Percentiles rank a stretch among this genome's conserved stretches.
These are phyloP conservation scores for Ladona fulva DNA, from an alignment of 1,140 invertebrate species.

Conservation along the genomic window DNA sequence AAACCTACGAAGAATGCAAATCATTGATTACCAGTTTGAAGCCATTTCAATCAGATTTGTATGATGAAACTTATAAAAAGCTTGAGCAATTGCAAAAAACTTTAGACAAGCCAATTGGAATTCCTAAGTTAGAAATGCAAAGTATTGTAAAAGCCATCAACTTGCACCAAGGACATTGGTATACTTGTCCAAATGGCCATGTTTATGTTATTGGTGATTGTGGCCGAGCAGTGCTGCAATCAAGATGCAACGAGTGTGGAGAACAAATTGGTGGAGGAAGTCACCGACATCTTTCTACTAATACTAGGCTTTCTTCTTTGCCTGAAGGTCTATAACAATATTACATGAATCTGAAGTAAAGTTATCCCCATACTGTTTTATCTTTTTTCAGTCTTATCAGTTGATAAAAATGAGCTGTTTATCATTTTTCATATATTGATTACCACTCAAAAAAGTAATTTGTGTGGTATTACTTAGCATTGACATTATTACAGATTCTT, in stretches of 20 bases:
- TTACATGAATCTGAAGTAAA: too few relatives aligned
- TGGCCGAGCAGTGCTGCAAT: constrained; percentile 52
- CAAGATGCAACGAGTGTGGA: constrained; percentile 49
- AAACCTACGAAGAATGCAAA: neutral
- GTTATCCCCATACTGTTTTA: too few relatives aligned
- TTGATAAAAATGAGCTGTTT: too few relatives aligned
- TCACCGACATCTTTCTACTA: constrained; percentile 43
- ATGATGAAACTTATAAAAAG: neutral
- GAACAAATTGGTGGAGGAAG: constrained; percentile 49
- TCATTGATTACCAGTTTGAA: neutral
- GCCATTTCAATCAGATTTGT: neutral
- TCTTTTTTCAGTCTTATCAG: too few relatives aligned
- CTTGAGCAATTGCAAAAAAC: neutral
- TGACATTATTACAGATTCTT: too few relatives aligned
- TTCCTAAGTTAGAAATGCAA: constrained; percentile 44
- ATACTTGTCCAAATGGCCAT: constrained; percentile 64
- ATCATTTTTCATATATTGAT: too few relatives aligned
- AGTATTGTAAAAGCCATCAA: constrained; percentile 52
- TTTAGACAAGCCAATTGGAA: constrained; percentile 22
- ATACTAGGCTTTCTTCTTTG: constrained; percentile 27
- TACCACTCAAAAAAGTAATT: too few relatives aligned
- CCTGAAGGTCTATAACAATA: neutral
- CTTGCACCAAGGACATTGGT: constrained; percentile 57
- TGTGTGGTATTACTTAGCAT: too few relatives aligned
- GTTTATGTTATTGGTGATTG: constrained; percentile 62